Evolutionary conservation across 2,797 vertebrate genomes (phyloP).

Genomic region (Diplodus sargus): DNA sequence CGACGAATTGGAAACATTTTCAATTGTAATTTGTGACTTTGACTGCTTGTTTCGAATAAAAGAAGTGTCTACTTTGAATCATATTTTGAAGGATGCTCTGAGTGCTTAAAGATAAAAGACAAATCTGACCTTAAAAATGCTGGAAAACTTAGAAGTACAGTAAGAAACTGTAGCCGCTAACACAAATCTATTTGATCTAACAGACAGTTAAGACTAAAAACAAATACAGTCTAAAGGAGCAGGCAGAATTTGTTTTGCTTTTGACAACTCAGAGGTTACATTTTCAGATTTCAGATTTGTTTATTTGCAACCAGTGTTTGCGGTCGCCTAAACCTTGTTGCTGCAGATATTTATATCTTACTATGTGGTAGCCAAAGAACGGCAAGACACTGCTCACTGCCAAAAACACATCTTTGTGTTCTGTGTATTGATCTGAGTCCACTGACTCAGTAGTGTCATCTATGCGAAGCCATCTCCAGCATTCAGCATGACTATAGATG

Average conservation of each 20-base stretch:
- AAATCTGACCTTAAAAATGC: background rate
- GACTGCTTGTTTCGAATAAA: background rate
- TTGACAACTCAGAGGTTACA: background rate
- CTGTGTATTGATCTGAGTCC: background rate
- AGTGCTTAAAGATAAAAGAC: background rate
- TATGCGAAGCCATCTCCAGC: constrained; percentile 16
- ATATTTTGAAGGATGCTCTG: background rate
- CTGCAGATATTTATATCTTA: background rate
- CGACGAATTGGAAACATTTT: constrained; percentile 2
- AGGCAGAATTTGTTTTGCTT: background rate
- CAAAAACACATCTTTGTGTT: constrained; percentile 1
- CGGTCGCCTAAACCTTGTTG: background rate
- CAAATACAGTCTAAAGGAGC: background rate
- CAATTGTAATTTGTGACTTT: background rate
- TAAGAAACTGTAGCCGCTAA: background rate
- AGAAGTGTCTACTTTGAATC: background rate
- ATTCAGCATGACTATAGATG: background rate
- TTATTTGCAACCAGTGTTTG: background rate
- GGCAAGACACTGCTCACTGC: constrained; percentile 3
- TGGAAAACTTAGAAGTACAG: background rate
- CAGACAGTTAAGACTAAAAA: background rate
- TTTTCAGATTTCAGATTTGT: background rate
- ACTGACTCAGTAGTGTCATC: constrained; percentile 4
- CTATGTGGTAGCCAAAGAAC: constrained; percentile 33
- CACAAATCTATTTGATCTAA: background rate